Evolutionary conservation across 92 coral and sea anemone species (phyloP).

Genomic region (Epizoanthus illoricatus): DNA sequence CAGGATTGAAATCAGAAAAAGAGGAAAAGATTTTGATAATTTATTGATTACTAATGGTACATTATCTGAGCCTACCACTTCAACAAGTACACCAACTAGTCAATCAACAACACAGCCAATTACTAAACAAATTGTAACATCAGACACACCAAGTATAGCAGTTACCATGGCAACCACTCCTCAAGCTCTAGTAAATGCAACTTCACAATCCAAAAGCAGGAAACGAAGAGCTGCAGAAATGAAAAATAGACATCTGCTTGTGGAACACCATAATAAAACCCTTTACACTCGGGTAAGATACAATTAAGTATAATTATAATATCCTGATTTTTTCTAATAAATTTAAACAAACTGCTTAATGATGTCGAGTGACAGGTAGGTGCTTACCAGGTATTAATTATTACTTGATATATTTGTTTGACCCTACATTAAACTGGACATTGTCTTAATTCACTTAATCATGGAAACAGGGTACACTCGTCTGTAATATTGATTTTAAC

Average conservation of each 20-base stretch:
- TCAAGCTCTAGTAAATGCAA: background rate
- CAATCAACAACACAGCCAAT: no score
- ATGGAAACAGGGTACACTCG: no score
- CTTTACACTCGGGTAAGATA: background rate
- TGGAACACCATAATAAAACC: background rate
- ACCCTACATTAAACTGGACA: no score
- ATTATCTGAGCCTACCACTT: background rate
- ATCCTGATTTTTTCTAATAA: no score
- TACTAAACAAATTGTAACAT: no score
- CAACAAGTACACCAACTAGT: background rate
- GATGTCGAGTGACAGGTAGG: no score
- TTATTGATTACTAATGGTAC: background rate
- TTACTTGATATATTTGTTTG: no score
- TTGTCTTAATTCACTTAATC: no score
- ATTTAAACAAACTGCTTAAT: no score
- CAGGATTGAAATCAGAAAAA: slow-evolving; percentile 2
- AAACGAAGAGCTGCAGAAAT: slow-evolving; percentile 2
- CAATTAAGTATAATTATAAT: no score
- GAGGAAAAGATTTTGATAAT: background rate
- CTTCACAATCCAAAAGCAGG: background rate
- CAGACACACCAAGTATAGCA: background rate
- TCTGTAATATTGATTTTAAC: no score
- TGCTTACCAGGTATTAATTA: no score
- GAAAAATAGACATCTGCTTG: background rate
- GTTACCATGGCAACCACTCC: background rate